Evolutionary conservation across 2,797 vertebrate genomes (phyloP).

Genomic region (Ptychobarbus kaznakovi): DNA sequence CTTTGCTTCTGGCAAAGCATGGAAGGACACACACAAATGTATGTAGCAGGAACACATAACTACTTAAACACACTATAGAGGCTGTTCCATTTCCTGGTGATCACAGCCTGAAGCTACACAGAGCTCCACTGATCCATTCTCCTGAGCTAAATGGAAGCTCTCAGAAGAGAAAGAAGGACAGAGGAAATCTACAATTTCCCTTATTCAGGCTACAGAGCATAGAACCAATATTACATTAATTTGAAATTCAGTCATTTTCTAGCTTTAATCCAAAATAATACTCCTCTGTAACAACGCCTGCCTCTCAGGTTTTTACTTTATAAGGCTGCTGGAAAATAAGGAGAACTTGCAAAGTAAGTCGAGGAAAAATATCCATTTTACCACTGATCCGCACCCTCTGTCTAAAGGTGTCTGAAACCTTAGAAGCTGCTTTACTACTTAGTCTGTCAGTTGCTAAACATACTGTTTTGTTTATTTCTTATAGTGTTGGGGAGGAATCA

Average conservation of each 20-base stretch:
- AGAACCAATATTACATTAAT: conserved; percentile 24
- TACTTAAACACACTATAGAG: conserved; percentile 28
- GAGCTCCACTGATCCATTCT: conserved; percentile 28
- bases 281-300: neutral
- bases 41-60: conserved; percentile 11
- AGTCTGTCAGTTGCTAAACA: neutral
- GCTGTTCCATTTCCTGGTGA: conserved; percentile 27
- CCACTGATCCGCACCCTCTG: neutral
- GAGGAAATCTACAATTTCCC: conserved; percentile 26
- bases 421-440: neutral
- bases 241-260: conserved; percentile 21
- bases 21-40: conserved; percentile 21
- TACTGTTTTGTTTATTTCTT: neutral
- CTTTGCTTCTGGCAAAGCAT: conserved; percentile 37
- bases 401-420: neutral
- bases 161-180: conserved; percentile 21
- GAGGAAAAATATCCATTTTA: neutral
- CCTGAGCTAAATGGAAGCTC: conserved; percentile 30
- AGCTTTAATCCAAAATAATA: conserved; percentile 32
- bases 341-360: neutral
- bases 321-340: neutral
- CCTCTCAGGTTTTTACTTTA: neutral
- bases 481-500: neutral
- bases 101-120: conserved; percentile 31
- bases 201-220: neutral